Base-by-base conservation (phyloP, 1,140 invertebrate genomes). In the Drosophila arawakana region DNA sequence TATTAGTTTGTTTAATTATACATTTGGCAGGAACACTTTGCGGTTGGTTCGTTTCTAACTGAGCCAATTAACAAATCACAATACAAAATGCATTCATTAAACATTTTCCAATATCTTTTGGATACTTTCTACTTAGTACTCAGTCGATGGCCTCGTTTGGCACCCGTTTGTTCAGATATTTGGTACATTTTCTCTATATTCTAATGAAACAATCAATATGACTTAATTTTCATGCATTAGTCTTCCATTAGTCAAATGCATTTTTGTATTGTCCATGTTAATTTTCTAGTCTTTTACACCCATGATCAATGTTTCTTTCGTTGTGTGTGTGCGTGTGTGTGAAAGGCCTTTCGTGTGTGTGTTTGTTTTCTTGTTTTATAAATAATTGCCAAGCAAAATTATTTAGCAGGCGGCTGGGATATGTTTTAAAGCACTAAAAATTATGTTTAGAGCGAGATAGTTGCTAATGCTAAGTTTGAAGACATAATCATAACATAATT, bases 401-500 rank as follows among this genome's bases (percentile, higher is more conserved):
- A 57, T 61, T 61, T 41, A 74, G 67, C 67, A 63, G 62, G 52
- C 69, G 30, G 49, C 72, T 81, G 82, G 75, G 81, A 86, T 85
- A 86, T 86, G 82, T 86, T 82, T 82, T 41, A 78, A 74, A 78
- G 69, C 66, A 77, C 66, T 80, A 66, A 47, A 13, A 30, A n/a
- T 46, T 37, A 18, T 10, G 8, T 10, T 35, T n/a, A 8, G 50
- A 10, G 10, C 15, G 9, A 18, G 35, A 57, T 41, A 25, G 25
- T 21, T 8, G 52, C 57, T 76, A 61, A 50, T 43, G 66, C 78
- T 62, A 72, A 59, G 21, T 35, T 50, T 63, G 13, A 61, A 71
- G 50, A 78, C 50, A 74, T 81, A 68, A 79, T 34, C 18, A 18
- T 83, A 73, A 84, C 60, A 78, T 63, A 71, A 85, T 85, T 85